phyloP scores from a whole-genome alignment of 1,140 invertebrate species.

The Lasioglossum baleicum region DNA sequence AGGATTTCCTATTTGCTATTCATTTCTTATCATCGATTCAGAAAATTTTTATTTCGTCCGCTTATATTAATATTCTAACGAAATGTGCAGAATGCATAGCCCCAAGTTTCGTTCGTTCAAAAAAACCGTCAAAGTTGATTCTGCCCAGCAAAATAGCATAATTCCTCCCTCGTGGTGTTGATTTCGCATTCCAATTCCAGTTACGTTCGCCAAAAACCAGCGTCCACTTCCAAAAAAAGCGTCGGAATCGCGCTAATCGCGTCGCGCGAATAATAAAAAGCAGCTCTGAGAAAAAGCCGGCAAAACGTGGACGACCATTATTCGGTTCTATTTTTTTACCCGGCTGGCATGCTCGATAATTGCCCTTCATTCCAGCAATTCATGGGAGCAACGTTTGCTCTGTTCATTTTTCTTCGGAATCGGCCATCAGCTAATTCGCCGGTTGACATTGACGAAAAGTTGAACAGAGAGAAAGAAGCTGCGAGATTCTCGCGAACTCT shows the following conservation, averaged over 20 bases:
- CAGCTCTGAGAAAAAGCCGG: neutral
- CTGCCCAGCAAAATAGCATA: too few species aligned
- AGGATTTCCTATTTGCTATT: too few species aligned
- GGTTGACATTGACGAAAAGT: constrained; percentile 7
- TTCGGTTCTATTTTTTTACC: neutral
- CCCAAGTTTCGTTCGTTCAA: too few species aligned
- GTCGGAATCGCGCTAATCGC: neutral
- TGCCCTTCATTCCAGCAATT: neutral
- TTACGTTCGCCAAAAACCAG: too few species aligned
- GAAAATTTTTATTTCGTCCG: too few species aligned
- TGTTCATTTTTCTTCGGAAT: neutral
- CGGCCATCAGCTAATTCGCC: neutral
- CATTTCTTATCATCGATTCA: too few species aligned
- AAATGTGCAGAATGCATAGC: too few species aligned
- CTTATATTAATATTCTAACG: too few species aligned
- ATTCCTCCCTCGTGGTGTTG: too few species aligned
- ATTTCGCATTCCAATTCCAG: too few species aligned
- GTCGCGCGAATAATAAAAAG: neutral
- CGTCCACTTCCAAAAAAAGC: too few species aligned
- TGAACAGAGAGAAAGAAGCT: neutral
- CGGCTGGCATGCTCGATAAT: neutral
- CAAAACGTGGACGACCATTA: neutral
- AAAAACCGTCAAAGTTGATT: too few species aligned
- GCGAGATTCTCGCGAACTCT: neutral
- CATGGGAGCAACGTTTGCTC: neutral